Evolutionary conservation across 2,888 invertebrate species (phyloP).

Genomic region (Actias luna): DNA sequence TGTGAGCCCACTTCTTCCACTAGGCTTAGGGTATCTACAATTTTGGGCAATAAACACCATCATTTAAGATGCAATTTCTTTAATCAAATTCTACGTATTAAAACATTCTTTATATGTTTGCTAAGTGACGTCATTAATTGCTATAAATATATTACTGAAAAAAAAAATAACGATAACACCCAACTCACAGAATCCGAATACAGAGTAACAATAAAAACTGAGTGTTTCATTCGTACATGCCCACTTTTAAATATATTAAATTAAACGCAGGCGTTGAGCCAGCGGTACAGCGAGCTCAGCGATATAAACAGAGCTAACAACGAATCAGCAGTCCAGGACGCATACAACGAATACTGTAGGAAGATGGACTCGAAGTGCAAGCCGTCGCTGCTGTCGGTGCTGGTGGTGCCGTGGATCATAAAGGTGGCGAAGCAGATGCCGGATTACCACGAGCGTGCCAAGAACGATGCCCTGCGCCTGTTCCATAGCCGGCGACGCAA

Average conservation of each 20-base stretch:
- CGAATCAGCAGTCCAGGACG: slow-evolving; percentile 27
- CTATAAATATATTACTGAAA: no score
- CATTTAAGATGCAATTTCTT: no score
- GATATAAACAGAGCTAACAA: slow-evolving; percentile 29
- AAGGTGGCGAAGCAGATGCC: slow-evolving; percentile 19
- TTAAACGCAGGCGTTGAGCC: slow-evolving; percentile 19
- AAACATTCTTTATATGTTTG: no score
- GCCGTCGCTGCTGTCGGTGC: slow-evolving; percentile 17
- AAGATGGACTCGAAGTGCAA: slow-evolving; percentile 20
- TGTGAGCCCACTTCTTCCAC: no score
- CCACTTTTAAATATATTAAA: background rate
- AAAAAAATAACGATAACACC: no score
- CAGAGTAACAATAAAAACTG: no score
- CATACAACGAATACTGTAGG: slow-evolving; percentile 26
- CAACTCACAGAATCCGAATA: no score
- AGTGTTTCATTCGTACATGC: no score
- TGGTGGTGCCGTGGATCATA: slow-evolving; percentile 17
- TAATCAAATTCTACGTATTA: no score
- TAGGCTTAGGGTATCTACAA: no score
- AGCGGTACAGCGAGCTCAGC: slow-evolving; percentile 18
- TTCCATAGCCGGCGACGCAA: slow-evolving; percentile 20
- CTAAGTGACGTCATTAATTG: no score
- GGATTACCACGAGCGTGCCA: slow-evolving; percentile 20
- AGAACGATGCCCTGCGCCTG: slow-evolving; percentile 16
- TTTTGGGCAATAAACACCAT: no score